Percentiles rank a stretch among this genome's conserved stretches.
Evolutionary conservation across 2,113 vertebrate species (phyloP).

Genomic region (Capreolus pygargus): DNA sequence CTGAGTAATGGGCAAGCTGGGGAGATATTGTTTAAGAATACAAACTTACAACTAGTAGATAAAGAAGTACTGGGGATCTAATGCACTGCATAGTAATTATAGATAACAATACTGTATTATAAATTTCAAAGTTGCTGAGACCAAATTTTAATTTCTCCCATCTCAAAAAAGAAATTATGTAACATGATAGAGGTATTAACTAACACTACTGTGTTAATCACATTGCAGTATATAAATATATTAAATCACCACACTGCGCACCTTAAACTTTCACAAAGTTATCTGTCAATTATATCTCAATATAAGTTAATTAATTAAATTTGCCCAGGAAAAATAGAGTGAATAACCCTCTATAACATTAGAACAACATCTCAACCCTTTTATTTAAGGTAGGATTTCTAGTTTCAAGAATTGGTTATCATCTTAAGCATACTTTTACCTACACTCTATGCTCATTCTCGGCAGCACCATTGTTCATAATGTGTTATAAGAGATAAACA

Average conservation of each 20-base stretch:
- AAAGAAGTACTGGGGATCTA: neutral
- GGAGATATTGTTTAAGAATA: neutral
- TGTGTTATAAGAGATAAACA: slow-evolving; percentile 35
- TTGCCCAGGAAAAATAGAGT: neutral
- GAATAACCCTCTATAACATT: neutral
- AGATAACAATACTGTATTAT: neutral
- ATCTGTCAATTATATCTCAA: neutral
- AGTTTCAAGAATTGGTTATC: neutral
- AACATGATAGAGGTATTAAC: neutral
- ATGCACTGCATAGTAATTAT: neutral
- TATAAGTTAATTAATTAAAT: neutral
- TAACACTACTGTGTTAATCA: neutral
- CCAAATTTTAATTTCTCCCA: neutral
- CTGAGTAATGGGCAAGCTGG: neutral
- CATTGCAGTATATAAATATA: neutral
- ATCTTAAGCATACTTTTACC: neutral
- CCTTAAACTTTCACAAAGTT: neutral
- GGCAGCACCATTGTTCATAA: neutral
- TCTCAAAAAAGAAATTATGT: neutral
- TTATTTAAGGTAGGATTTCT: neutral
- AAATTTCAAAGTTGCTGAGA: neutral
- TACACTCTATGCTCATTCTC: neutral
- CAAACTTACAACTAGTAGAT: neutral
- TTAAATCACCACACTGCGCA: neutral
- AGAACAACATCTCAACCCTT: neutral